Percentiles rank a stretch among this genome's conserved stretches.
Conservation (phyloP, 1,140 invertebrate species). For the Paraescarpia echinospica region DNA sequence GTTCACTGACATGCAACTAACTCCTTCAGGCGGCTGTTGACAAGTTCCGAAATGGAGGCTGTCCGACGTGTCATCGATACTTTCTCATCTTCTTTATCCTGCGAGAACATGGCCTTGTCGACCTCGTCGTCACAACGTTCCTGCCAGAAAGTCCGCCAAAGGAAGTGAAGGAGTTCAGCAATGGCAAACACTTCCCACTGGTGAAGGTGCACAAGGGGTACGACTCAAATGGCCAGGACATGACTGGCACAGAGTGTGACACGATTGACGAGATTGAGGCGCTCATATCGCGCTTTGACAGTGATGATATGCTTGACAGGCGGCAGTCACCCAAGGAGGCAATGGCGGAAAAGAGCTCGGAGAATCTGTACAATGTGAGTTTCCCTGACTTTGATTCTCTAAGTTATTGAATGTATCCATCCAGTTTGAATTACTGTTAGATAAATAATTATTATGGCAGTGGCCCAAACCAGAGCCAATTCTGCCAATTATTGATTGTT, state of each 20-base stretch:
- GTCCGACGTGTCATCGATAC: slow-evolving; percentile 54
- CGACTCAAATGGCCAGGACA: slow-evolving; percentile 39
- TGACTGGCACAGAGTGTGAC: slow-evolving; percentile 43
- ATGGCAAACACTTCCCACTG: slow-evolving; percentile 49
- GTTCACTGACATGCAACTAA: neutral
- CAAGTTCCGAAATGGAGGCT: slow-evolving; percentile 50
- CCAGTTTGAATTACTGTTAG: slow-evolving; percentile 1
- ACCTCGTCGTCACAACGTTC: slow-evolving; percentile 53
- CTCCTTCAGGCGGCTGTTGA: slow-evolving; percentile 40
- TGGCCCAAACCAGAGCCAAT: slow-evolving; percentile 7
- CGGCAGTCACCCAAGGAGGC: slow-evolving; percentile 42
- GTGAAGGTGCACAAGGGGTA: slow-evolving; percentile 36
- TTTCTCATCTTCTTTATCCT: slow-evolving; percentile 53
- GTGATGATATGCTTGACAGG: slow-evolving; percentile 40
- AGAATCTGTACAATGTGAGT: slow-evolving; percentile 59
- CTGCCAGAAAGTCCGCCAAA: slow-evolving; percentile 49
- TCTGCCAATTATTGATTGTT: neutral
- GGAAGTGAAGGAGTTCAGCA: slow-evolving; percentile 45
- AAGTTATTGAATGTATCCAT: neutral
- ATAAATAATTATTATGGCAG: neutral
- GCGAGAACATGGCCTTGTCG: slow-evolving; percentile 45
- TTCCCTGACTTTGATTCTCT: neutral
- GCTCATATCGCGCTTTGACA: slow-evolving; percentile 48
- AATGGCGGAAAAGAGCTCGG: slow-evolving; percentile 52
- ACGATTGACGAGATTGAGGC: slow-evolving; percentile 49